Conservation (phyloP, 2,888 invertebrate genomes). For the Lycia hirtaria region DNA sequence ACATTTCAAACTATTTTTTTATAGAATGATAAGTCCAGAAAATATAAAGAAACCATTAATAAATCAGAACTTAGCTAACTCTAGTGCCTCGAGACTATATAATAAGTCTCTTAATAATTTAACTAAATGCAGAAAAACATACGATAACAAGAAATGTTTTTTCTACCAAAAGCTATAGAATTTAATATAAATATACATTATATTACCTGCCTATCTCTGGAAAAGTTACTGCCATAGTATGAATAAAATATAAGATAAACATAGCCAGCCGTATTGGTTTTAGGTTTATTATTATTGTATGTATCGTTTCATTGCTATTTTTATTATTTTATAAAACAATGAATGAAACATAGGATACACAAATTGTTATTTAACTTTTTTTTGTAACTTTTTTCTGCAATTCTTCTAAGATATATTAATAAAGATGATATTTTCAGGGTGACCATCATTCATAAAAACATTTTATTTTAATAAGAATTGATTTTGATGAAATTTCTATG, state of each 20-base stretch:
- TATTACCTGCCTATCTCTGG: background rate
- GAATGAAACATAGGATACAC: no score
- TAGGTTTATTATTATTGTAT: no score
- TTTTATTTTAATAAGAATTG: no score
- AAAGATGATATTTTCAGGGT: no score
- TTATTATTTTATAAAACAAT: no score
- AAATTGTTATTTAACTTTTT: no score
- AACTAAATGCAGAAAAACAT: background rate
- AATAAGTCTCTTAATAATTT: background rate
- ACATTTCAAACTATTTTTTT: background rate
- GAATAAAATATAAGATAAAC: background rate
- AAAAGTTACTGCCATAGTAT: background rate
- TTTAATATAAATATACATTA: background rate
- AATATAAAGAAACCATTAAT: background rate
- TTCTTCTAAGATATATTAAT: no score
- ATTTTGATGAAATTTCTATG: no score
- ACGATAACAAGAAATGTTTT: background rate
- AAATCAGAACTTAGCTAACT: background rate
- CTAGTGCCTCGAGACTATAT: background rate
- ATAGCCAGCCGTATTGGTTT: slow-evolving; percentile 1
- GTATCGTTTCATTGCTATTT: no score
- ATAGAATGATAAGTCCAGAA: background rate
- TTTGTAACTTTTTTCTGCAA: no score
- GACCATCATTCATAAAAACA: no score
- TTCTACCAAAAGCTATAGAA: no score